Evolutionary conservation across 1,140 invertebrate genomes (phyloP).

Genomic region (Mactra quadrangularis): DNA sequence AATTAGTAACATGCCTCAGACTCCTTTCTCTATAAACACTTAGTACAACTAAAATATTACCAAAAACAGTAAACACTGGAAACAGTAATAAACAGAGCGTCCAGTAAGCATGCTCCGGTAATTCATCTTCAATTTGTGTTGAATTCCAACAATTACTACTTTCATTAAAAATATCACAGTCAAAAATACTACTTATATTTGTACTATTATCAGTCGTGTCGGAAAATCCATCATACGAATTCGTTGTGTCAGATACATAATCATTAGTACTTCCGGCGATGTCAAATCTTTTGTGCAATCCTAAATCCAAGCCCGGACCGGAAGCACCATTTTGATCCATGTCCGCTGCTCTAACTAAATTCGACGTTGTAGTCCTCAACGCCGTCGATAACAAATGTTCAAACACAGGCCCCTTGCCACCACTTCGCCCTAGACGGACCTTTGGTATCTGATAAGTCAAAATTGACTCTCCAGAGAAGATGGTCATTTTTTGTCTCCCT

Average conservation of each 20-base stretch:
- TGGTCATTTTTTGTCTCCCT: constrained; percentile 13
- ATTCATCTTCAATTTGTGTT: constrained; percentile 15
- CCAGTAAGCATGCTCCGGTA: constrained; percentile 87
- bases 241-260: constrained; percentile 56
- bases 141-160: constrained; percentile 25
- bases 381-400: constrained; percentile 44
- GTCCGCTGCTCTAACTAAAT: not conserved
- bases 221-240: constrained; percentile 8
- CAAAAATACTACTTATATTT: constrained; percentile 44
- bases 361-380: not conserved
- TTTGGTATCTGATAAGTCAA: not conserved
- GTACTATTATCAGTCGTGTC: constrained; percentile 48
- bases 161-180: constrained; percentile 52
- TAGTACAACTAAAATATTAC: constrained; percentile 97
- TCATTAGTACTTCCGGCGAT: constrained; percentile 13
- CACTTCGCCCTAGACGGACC: constrained; percentile 5
- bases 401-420: constrained; percentile 52
- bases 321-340: not conserved
- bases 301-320: not conserved
- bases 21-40: constrained; percentile 94
- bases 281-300: not conserved
- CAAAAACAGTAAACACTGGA: constrained; percentile 96
- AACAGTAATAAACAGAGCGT: constrained; percentile 94
- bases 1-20: constrained; percentile 96
- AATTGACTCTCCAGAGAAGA: constrained; percentile 13